Percentiles rank a stretch among this genome's conserved stretches.
These are phyloP conservation scores for Cosmia pyralina DNA, from an alignment of 2,888 invertebrate species.

Conservation along the genomic window DNA sequence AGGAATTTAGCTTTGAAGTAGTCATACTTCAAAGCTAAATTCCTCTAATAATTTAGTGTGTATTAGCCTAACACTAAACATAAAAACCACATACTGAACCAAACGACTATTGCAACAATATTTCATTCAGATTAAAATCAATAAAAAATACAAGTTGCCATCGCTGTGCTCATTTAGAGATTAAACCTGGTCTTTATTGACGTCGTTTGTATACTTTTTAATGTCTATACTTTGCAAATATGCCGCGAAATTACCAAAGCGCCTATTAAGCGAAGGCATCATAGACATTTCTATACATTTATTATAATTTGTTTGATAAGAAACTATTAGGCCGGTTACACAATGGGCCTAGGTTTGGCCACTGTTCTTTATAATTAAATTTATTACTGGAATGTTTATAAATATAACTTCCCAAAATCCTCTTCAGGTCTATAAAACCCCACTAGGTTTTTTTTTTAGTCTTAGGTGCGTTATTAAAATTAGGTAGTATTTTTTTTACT, in stretches of 20 bases:
- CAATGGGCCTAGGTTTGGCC: neutral
- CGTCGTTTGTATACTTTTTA: constrained; percentile 63
- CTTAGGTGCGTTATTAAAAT: neutral
- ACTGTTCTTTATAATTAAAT: no score
- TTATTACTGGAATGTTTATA: no score
- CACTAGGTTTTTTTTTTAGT: neutral
- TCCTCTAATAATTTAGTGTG: neutral
- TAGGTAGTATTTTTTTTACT: no score
- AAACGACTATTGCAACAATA: constrained; percentile 41
- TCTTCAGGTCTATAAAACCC: no score
- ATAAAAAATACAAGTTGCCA: constrained; percentile 48
- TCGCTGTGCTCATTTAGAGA: constrained; percentile 39
- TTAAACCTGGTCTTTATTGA: constrained; percentile 62
- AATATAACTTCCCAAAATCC: no score
- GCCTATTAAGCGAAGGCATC: constrained; percentile 56
- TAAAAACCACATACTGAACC: constrained; percentile 6
- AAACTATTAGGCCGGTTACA: constrained; percentile 43
- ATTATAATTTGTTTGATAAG: constrained; percentile 64
- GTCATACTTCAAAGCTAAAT: neutral
- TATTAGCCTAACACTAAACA: neutral
- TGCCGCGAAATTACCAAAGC: constrained; percentile 65
- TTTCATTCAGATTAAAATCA: constrained; percentile 54
- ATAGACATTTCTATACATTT: constrained; percentile 58
- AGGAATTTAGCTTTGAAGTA: no score
- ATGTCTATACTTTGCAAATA: constrained; percentile 68